Conservation (phyloP, 2,113 vertebrate species). For the Oreochromis aureus region DNA sequence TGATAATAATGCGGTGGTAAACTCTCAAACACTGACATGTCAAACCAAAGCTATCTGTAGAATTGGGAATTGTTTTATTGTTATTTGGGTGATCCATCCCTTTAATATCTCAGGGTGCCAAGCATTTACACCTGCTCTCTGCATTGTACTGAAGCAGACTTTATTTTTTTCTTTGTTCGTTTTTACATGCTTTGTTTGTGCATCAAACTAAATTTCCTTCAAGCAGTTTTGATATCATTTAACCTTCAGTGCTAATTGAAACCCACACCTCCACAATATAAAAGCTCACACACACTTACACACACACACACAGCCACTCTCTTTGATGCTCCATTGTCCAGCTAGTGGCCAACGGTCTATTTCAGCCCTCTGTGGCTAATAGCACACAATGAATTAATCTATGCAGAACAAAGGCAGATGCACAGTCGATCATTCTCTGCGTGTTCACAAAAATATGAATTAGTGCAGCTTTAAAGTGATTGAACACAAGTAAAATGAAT, state of each 20-base stretch:
- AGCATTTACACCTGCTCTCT: background rate
- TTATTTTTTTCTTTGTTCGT: background rate
- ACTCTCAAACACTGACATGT: background rate
- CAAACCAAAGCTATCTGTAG: background rate
- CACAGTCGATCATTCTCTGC: background rate
- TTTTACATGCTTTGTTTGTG: background rate
- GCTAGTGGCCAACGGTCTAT: background rate
- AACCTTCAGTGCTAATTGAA: background rate
- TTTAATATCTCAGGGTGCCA: constrained; percentile 14
- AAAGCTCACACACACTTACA: background rate
- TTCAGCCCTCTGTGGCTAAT: background rate
- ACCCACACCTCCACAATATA: background rate
- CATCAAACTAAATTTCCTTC: background rate
- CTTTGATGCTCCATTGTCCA: background rate
- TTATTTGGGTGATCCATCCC: background rate
- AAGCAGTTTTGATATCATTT: background rate
- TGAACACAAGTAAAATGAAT: background rate
- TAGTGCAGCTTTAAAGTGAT: constrained; percentile 4
- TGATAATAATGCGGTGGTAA: background rate
- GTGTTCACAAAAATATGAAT: background rate
- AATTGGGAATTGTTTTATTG: background rate
- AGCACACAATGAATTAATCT: background rate
- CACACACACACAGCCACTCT: background rate
- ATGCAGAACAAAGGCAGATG: background rate
- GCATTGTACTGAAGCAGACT: background rate